A percentile compares a stretch with the other conserved stretches of the same genome.
Conservation (phyloP, 2,113 vertebrate species). For the Ceuthmochares aereus region DNA sequence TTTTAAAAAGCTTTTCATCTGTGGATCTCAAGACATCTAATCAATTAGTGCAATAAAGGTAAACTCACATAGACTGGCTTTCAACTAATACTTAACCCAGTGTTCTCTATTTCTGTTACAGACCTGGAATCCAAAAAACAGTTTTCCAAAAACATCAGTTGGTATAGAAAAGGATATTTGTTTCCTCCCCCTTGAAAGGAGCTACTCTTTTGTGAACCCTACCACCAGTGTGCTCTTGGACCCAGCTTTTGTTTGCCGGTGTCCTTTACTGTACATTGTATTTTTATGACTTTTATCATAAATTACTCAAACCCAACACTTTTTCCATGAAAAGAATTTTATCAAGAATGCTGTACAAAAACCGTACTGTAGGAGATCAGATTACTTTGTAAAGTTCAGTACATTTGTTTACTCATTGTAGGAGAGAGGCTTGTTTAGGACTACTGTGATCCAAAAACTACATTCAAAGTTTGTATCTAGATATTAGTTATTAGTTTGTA, state of each 20-base stretch:
- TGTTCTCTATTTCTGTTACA: background rate
- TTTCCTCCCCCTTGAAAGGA: conserved; percentile 33
- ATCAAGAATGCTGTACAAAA: background rate
- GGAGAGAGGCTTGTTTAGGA: background rate
- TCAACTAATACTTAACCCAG: background rate
- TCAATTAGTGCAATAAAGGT: background rate
- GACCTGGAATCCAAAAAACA: conserved; percentile 9
- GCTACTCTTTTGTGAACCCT: conserved; percentile 2
- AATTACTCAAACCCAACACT: background rate
- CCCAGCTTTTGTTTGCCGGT: background rate
- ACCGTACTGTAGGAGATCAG: background rate
- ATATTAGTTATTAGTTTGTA: background rate
- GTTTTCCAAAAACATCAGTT: conserved; percentile 8
- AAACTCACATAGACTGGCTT: background rate
- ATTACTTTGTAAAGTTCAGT: background rate
- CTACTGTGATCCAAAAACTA: background rate
- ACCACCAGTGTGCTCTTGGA: background rate
- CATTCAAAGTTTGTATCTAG: background rate
- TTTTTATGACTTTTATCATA: background rate
- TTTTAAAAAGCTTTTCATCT: background rate
- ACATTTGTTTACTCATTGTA: background rate
- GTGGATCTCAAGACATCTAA: background rate
- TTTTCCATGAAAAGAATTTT: background rate
- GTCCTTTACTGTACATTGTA: background rate
- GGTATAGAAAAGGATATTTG: background rate